Conservation (phyloP, 1,140 invertebrate genomes). For the Neuroterus valhalla region DNA sequence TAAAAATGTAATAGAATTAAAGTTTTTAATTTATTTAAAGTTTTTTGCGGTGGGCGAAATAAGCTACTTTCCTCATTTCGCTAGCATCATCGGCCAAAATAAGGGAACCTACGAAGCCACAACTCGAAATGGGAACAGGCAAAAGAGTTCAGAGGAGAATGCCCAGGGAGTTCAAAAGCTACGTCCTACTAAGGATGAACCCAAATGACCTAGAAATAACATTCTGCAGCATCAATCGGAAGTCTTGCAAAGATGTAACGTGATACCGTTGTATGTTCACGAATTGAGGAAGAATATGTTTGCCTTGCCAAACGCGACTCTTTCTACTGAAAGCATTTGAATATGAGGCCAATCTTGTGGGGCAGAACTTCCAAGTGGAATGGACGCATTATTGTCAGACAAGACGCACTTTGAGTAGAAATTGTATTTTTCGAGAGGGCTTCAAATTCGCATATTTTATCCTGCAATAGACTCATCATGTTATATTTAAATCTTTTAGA, state of each 20-base stretch:
- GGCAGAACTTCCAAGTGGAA: neutral
- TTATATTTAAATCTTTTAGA: too few relatives aligned
- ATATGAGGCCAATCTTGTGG: neutral
- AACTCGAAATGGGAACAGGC: neutral
- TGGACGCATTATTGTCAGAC: neutral
- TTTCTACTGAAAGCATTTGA: slow-evolving; percentile 1
- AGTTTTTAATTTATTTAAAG: too few relatives aligned
- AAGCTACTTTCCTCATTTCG: too few relatives aligned
- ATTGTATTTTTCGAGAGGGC: neutral
- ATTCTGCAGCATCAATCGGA: neutral
- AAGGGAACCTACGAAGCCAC: too few relatives aligned
- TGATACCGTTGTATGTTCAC: neutral
- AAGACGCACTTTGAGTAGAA: neutral
- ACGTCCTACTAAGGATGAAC: neutral
- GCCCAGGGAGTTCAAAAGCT: slow-evolving; percentile 17
- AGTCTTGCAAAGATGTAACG: neutral
- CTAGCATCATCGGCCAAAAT: too few relatives aligned
- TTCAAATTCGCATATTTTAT: too few relatives aligned
- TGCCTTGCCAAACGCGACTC: neutral
- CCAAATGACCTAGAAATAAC: slow-evolving; percentile 15
- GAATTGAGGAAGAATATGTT: neutral
- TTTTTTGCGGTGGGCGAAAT: too few relatives aligned
- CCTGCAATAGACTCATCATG: too few relatives aligned
- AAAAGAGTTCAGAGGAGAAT: neutral
- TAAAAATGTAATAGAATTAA: too few relatives aligned